Conservation (phyloP, 2,113 vertebrate species). For the Seriola quinqueradiata region DNA sequence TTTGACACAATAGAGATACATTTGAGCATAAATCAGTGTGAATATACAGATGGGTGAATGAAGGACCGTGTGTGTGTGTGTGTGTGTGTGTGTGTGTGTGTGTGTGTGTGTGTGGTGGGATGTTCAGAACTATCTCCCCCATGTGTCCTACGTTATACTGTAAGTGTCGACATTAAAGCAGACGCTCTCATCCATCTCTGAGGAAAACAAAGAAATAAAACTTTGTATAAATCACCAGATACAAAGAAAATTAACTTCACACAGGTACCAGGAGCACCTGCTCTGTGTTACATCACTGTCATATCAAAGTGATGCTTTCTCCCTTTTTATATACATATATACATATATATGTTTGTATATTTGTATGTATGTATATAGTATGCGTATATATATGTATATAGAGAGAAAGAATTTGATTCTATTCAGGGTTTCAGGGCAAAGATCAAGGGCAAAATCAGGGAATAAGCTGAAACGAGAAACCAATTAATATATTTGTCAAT, state of each 20-base stretch:
- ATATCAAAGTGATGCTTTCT: too few species aligned
- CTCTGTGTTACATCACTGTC: too few species aligned
- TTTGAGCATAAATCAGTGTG: conserved; percentile 89
- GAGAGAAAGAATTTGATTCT: background rate
- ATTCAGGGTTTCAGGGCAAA: background rate
- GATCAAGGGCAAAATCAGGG: too few species aligned
- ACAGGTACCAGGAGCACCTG: too few species aligned
- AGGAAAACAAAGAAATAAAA: conserved; percentile 34
- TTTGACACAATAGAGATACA: conserved; percentile 93
- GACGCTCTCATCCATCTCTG: conserved; percentile 20
- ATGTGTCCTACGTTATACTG: conserved; percentile 4
- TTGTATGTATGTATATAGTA: too few species aligned
- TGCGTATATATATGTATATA: too few species aligned
- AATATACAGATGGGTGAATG: conserved; percentile 37
- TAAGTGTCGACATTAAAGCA: conserved; percentile 22
- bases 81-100: conserved; percentile 14
- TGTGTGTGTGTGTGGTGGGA: conserved; percentile 10
- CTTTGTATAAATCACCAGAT: background rate
- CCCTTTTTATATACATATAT: too few species aligned
- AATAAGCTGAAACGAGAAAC: too few species aligned
- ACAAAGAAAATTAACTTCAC: conserved; percentile 4
- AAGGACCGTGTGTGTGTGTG: background rate
- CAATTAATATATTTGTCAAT: too few species aligned
- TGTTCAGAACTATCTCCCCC: background rate
- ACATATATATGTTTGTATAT: too few species aligned